Evolutionary conservation across 1,140 invertebrate species (phyloP).

Genomic region (Drosophila bocqueti): DNA sequence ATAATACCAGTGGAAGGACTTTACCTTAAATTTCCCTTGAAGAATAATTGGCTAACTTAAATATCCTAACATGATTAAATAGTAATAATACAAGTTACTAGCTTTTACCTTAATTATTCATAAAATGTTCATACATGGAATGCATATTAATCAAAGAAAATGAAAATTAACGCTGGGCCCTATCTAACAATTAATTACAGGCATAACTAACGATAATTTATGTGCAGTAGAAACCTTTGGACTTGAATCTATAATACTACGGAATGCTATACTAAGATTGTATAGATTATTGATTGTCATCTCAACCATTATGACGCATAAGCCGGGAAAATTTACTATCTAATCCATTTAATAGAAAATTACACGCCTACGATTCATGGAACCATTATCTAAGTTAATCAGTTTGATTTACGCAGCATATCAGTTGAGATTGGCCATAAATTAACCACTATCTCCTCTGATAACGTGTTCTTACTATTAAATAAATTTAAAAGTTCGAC

Average conservation of each 20-base stretch:
- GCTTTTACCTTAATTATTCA: neutral
- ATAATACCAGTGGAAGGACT: neutral
- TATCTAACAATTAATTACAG: no score
- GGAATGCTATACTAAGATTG: neutral
- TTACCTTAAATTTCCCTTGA: neutral
- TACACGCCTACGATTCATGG: neutral
- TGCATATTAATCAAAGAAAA: neutral
- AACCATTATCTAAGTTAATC: neutral
- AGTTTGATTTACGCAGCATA: conserved; percentile 10
- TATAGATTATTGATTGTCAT: neutral
- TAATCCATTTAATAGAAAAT: conserved; percentile 1
- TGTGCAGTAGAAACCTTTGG: neutral
- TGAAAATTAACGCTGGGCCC: neutral
- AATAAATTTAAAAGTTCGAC: neutral
- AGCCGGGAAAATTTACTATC: neutral
- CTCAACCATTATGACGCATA: neutral
- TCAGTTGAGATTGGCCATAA: conserved; percentile 11
- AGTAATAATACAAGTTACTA: neutral
- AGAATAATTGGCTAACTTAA: neutral
- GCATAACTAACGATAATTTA: neutral
- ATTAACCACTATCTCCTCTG: neutral
- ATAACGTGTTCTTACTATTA: neutral
- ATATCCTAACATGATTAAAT: neutral
- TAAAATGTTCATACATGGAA: neutral
- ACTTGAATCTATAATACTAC: no score